These are phyloP conservation scores for Cyclophora albipunctata DNA, from an alignment of 2,888 invertebrate genomes.

Conservation along the genomic window DNA sequence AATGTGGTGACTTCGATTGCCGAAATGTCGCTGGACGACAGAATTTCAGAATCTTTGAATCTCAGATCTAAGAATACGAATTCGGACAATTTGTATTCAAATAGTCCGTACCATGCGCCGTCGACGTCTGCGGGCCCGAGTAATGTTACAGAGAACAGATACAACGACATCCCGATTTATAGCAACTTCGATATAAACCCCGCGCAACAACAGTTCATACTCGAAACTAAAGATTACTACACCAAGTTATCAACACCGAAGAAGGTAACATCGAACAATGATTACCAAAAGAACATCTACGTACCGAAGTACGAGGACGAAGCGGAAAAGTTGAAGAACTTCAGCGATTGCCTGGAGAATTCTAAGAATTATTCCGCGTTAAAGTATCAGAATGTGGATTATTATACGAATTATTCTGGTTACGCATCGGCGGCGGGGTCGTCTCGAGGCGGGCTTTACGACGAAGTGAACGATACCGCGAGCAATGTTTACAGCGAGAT, in stretches of 20 bases:
- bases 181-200: conserved; percentile 52
- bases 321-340: conserved; percentile 52
- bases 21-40: conserved; percentile 62
- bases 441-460: conserved; percentile 38
- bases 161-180: conserved; percentile 51
- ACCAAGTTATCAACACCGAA: conserved; percentile 55
- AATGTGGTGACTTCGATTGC: conserved; percentile 34
- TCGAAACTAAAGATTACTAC: conserved; percentile 65
- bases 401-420: conserved; percentile 31
- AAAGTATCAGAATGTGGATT: conserved; percentile 59
- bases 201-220: conserved; percentile 49
- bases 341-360: conserved; percentile 55
- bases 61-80: conserved; percentile 60
- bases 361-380: conserved; percentile 63
- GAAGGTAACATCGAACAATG: conserved; percentile 33
- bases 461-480: conserved; percentile 55
- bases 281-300: conserved; percentile 66
- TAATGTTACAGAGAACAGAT: conserved; percentile 23
- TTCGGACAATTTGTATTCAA: conserved; percentile 49
- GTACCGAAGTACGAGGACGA: conserved; percentile 56
- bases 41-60: conserved; percentile 67
- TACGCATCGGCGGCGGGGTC: conserved; percentile 27
- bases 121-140: conserved; percentile 28
- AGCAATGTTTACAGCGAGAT: conserved; percentile 63
- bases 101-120: conserved; percentile 30